Conservation (phyloP, 1,140 invertebrate genomes). For the Brachystomella parvula region DNA sequence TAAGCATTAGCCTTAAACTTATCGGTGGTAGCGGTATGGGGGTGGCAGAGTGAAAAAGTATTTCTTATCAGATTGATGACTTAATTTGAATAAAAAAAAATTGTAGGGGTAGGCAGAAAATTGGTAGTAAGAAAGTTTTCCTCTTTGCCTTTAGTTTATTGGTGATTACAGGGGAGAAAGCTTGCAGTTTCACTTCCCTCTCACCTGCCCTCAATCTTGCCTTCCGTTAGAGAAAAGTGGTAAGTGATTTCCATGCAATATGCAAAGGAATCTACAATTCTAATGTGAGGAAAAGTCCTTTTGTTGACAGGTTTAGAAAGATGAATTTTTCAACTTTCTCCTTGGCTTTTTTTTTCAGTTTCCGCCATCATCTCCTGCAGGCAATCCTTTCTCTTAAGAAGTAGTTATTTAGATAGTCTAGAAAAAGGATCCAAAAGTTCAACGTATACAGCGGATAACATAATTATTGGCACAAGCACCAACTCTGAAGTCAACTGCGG, state of each 20-base stretch:
- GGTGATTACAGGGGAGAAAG: neutral
- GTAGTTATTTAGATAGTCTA: too few species aligned
- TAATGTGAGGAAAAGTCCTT: slow-evolving; percentile 28
- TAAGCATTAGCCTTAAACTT: too few species aligned
- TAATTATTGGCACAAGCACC: too few species aligned
- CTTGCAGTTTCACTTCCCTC: neutral
- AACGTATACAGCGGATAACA: too few species aligned
- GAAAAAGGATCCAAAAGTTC: neutral
- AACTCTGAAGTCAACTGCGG: too few species aligned
- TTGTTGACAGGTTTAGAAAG: slow-evolving; percentile 32
- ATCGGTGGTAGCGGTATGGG: too few species aligned
- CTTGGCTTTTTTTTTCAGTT: slow-evolving; percentile 17
- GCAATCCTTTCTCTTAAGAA: too few species aligned
- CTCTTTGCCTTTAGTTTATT: neutral
- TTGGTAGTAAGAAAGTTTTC: slow-evolving; percentile 6
- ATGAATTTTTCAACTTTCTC: slow-evolving; percentile 27
- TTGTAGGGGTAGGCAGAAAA: too few species aligned
- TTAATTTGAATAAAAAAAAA: too few species aligned
- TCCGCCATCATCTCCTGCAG: neutral
- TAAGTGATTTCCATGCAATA: slow-evolving; percentile 28
- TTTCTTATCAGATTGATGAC: too few species aligned
- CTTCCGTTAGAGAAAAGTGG: slow-evolving; percentile 2
- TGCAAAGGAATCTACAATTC: slow-evolving; percentile 29
- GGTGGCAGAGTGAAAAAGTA: too few species aligned
- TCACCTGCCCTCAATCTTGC: neutral